Base-by-base conservation (phyloP, 2,797 vertebrate genomes). In the Botia almorhae region DNA sequence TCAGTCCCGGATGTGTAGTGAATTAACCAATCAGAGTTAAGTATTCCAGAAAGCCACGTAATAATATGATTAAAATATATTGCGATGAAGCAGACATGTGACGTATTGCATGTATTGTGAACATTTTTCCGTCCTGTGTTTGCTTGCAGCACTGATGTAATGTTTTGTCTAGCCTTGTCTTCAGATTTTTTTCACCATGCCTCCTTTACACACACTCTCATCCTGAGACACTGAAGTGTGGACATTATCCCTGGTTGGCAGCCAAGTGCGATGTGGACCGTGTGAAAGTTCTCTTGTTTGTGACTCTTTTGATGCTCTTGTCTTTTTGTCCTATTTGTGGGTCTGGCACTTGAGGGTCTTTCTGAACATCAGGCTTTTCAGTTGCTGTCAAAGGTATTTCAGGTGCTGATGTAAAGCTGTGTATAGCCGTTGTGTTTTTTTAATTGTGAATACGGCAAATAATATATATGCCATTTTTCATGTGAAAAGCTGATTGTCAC, bases 141-240 rank as follows among this genome's bases (percentile, higher is more conserved):
- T 26, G 69, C 58, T 71, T 48, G n/a, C 39, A 53, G 29, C 58
- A 63, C 77, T 71, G 77, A 72, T 71, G 46, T 72, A 79, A 79
- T 79, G 48, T 79, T 79, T 72, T 72, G 77, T 72, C 69, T 79
- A 79, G 46, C 69, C 46, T 29, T 63, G 68, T 53, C 29, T 72
- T 58, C 33, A 36, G 14, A 19, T 10, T 53, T 77, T 21, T 64
- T 78, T 78, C 53, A 63, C 43, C 19, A 58, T 53, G 56, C 51
- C 67, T 71, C 4, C 14, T 78, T 69, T 68, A 70, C 26, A 69
- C 39, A 36, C 51, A 4, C 74, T 68, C 10, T 69, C 7, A 64
- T 64, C 48, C 76, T 64, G 58, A 71, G 56, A 78, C 11, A 16
- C 53, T 51, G 43, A 79, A 46, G 68, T 71, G 68, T 71, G 68